Evolutionary conservation across 2,797 vertebrate genomes (phyloP), one percentile per base, ranked within the genome.

Genomic region (Brachymystax lenok): DNA sequence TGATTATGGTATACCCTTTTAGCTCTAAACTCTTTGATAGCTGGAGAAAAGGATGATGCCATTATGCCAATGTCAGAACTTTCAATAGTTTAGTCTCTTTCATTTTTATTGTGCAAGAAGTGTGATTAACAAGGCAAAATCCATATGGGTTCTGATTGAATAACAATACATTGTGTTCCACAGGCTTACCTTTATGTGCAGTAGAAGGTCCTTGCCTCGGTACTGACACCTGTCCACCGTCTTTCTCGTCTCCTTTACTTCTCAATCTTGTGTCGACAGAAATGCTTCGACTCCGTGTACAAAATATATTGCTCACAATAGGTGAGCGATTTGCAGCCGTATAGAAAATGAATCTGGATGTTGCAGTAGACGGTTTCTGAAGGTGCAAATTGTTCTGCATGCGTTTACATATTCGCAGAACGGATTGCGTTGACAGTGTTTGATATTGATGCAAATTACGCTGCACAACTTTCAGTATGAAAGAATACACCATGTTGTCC

Each of bases 181-280:
- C 12, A 28, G 10, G 64, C 77, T 90, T 88, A 98, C 97, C 97
- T 96, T 94, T 98, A 54, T 94, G 95, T 28, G 94, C 81, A 6
- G 94, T 78, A 3, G 96, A 94, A 3, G 91, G 6, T 3, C 82
- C 73, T 40, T 75, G 88, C 78, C 84, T 89, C 52, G 86, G 94
- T 0, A 96, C 83, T 0, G 96, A 90, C 71, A 90, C 87, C 0
- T 86, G 86, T 1, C 90, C 87, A 78, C 73, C 33, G 0, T 77
- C 16, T n/a, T 81, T 87, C 1, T 92, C 89, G 71, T 84, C 83
- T 35, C 61, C 86, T 75, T 85, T 84, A 71, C 82, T 92, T 35
- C 89, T 90, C 63, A 74, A 61, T 0, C 64, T 28, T 6, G 28
- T 72, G 71, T 90, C 76, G 0, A 90, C 46, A 14, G 76, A 85